A percentile compares a stretch with the other conserved stretches of the same genome.
Conservation (phyloP, 2,797 vertebrate genomes). For the Sibirionetta formosa region DNA sequence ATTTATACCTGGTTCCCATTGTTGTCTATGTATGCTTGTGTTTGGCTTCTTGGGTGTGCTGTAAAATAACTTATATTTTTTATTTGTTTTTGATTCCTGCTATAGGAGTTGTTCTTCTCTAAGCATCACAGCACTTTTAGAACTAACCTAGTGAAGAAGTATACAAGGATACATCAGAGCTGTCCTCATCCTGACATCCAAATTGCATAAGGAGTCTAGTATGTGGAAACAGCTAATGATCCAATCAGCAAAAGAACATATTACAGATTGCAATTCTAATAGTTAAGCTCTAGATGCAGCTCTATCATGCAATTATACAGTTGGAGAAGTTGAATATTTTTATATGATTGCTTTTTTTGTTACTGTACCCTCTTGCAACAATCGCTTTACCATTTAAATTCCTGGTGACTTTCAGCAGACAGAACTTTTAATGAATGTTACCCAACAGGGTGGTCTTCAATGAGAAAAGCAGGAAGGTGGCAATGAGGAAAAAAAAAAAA, state of each 20-base stretch:
- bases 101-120: not conserved
- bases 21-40: not conserved
- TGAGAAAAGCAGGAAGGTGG: not conserved
- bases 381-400: not conserved
- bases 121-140: conserved; percentile 31
- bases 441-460: not conserved
- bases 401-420: not conserved
- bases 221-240: conserved; percentile 48
- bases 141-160: conserved; percentile 6
- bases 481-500: not conserved
- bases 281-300: not conserved
- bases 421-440: not conserved
- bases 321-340: conserved; percentile 21
- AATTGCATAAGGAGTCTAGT: conserved; percentile 12
- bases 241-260: conserved; percentile 18
- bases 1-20: not conserved
- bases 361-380: not conserved
- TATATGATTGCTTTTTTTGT: not conserved
- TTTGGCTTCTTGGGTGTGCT: not conserved
- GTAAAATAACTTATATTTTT: not conserved
- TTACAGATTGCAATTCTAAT: conserved; percentile 39
- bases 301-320: conserved; percentile 32
- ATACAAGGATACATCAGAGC: not conserved
- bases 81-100: conserved; percentile 22
- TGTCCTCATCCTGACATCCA: not conserved